Evolutionary conservation across 2,797 vertebrate genomes (phyloP), one percentile per base, ranked within the genome.

Genomic region (Sciurus carolinensis): DNA sequence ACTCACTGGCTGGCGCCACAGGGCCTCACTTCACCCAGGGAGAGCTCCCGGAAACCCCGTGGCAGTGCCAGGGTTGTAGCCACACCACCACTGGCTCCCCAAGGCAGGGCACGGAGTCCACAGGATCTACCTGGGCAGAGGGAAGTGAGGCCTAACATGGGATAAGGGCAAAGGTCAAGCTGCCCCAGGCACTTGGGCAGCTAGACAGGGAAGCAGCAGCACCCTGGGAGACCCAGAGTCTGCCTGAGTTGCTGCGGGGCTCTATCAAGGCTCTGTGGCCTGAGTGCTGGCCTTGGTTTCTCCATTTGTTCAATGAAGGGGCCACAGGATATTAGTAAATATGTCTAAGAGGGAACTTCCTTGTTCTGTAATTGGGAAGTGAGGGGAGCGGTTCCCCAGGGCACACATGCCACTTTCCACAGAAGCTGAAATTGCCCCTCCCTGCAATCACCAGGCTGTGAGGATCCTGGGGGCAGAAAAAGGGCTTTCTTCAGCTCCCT

Each of bases 1-100:
- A 75, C 22, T 7, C 0, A 0, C n/a, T 33, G 28, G 91, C 33
- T 4, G 0, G 50, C n/a, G 76, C 59, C 72, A 42, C 0, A 30
- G 36, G 81, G 77, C 82, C 69, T 82, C 54, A 1, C 18, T 50
- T 69, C 14, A 10, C 59, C 24, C 54, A 36, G 42, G 33, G 82
- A 42, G 79, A 92, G 85, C 54, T 47, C 85, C n/a, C 20, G 24
- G 64, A 91, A 91, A 89, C 69, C 50, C 83, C 59, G n/a, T 0
- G 20, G 67, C 30, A 73, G 13, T 85, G 93, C 82, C 72, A 83
- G 59, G 76, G 64, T 85, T 54, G n/a, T 0, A 15, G 77, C 36
- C 11, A 3, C 59, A 44, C 3, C 1, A 2, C 64, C 36, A 54
- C 20, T 3, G 17, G 66, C 79, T 86, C 44, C 76, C 47, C 24